Evolutionary conservation across 2,113 vertebrate species (phyloP), one percentile per base, ranked within the genome.

Genomic region (Phasianus colchicus): DNA sequence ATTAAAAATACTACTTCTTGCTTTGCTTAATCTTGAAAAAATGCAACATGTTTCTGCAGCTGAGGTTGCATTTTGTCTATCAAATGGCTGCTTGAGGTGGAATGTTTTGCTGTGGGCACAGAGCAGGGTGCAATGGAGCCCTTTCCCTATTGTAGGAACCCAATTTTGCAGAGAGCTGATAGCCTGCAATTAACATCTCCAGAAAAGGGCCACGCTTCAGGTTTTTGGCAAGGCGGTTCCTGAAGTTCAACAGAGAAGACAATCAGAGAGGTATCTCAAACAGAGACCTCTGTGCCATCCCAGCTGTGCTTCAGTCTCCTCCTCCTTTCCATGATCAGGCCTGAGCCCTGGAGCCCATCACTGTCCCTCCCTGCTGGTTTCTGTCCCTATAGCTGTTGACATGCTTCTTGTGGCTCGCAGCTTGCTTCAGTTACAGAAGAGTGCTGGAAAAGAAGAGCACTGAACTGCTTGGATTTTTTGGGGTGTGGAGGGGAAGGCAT

Each of bases 1-100:
- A 80, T 95, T 88, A 92, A 89, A 95, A 96, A 71, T 75, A 57
- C n/a, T 83, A 40, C 27, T 64, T 74, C 72, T 88, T 7, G 4
- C 88, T 97, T 88, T 69, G 43, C 85, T 75, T 95, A 61, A 88
- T 93, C 85, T 90, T 82, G 83, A 94, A 89, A 95, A 95, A 94
- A 91, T 36, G 72, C 54, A 81, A 60, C 90, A 71, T 50, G 65
- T 90, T 91, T 82, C 94, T 86, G 76, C 73, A 90, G 85, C 88
- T 92, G 88, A 95, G 73, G 66, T 93, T 92, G 78, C 69, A 13
- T 93, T 95, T 86, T 88, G 69, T 75, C 82, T 81, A 14, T 70
- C 70, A 89, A 74, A 86, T 16, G 52, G 48, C 61, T 50, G 85
- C 85, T 76, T 90, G 65, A 64, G 55, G 89, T 77, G 15, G 61